Evolutionary conservation across 2,888 invertebrate species (phyloP), one percentile per base, ranked within the genome.

Genomic region (Drosophila sordidapex): DNA sequence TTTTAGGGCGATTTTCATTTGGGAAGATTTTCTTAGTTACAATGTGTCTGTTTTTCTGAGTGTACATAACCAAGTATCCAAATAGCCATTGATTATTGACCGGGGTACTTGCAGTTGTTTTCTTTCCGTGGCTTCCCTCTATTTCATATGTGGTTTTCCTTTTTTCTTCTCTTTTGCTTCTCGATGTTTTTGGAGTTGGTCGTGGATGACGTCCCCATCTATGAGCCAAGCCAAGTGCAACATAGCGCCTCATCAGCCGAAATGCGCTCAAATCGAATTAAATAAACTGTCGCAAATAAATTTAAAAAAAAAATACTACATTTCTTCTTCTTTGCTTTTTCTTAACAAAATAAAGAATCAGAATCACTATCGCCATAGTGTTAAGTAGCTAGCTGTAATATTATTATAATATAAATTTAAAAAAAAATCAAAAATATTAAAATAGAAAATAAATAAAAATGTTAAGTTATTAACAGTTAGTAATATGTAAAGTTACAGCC

Each of bases 71-170:
- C 25, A 48, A 52, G 31, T 54, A 36, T 38, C 36, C 36, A 38
- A 38, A 38, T 7, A 54, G 27, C 18, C 36, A 36, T 53, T 76
- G 70, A 73, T 67, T 75, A 75, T 61, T 70, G 70, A 64, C 68
- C 70, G 67, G 51, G 68, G 35, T 69, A 78, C 38, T 72, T 74
- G 67, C 76, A 58, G 56, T 53, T 49, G 67, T 27, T 58, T 43
- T 21, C 18, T 11, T 40, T 21, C 25, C 10, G 8, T 46, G 25
- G 25, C 29, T 21, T 62, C 52, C 40, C n/a, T 2, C 25, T 33
- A 33, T 33, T 35, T 46, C 38, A 21, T 35, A 36, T 13, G 43
- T 21, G 13, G 33, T 36, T 40, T 59, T 49, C 13, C 35, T 40
- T 59, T 43, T 36, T 27, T 54, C n/a, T 40, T 35, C 25, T 27